Conservation (phyloP, 2,888 invertebrate species). For the Tuta absoluta region DNA sequence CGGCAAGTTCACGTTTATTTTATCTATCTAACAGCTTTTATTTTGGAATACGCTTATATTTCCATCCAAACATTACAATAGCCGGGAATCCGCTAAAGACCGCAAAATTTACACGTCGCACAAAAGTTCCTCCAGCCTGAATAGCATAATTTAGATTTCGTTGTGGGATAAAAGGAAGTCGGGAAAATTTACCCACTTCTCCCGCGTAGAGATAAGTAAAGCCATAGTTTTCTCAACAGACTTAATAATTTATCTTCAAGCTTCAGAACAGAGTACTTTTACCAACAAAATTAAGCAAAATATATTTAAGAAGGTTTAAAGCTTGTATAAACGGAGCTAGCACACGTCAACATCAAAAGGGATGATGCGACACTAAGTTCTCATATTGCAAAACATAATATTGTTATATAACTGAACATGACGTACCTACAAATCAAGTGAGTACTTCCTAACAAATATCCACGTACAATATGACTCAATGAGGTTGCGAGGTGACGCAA, state of each 20-base stretch:
- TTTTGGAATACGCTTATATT: background rate
- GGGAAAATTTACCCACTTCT: background rate
- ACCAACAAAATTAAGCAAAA: no score
- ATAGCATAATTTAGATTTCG: constrained; percentile 15
- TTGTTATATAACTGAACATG: no score
- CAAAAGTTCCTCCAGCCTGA: background rate
- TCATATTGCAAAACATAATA: no score
- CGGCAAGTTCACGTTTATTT: background rate
- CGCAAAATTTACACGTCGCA: background rate
- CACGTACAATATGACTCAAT: background rate
- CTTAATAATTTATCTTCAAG: background rate
- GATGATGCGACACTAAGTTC: no score
- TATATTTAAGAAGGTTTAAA: no score
- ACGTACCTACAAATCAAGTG: no score
- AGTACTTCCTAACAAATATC: background rate
- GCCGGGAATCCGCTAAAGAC: constrained; percentile 3
- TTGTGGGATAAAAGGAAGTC: constrained; percentile 2
- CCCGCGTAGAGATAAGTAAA: background rate
- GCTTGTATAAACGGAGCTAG: no score
- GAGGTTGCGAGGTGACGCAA: background rate
- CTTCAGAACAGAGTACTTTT: no score
- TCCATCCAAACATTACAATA: background rate
- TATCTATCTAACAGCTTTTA: background rate
- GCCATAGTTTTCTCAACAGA: background rate
- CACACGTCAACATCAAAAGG: no score